Evolutionary conservation across 2,113 vertebrate species (phyloP).

Genomic region (Eulacestoma nigropectus): DNA sequence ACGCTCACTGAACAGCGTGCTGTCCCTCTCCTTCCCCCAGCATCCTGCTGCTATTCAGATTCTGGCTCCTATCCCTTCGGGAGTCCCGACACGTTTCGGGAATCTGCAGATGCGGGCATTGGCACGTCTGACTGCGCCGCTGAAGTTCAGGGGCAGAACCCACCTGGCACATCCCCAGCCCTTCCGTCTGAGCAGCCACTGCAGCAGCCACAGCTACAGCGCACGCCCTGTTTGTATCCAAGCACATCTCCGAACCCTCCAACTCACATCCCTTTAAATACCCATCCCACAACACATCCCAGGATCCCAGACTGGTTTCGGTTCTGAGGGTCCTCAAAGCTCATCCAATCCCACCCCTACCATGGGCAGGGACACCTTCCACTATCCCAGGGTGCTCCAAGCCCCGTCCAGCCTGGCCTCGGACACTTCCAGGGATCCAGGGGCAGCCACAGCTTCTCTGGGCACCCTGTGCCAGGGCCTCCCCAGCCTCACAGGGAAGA

Average conservation of each 20-base stretch:
- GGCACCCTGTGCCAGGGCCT: neutral
- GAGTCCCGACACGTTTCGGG: rapidly evolving
- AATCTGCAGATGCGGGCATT: rapidly evolving
- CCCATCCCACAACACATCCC: neutral
- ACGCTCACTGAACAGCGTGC: rapidly evolving
- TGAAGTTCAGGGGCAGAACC: rapidly evolving
- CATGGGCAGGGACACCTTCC: neutral
- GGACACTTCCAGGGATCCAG: neutral
- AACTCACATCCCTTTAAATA: neutral
- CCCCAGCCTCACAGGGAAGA: neutral
- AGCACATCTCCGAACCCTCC: neutral
- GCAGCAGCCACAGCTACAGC: neutral
- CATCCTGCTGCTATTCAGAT: neutral
- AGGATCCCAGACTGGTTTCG: neutral
- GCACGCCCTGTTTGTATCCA: rapidly evolving
- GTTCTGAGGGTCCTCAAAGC: neutral
- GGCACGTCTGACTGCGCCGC: rapidly evolving
- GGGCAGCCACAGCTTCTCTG: neutral
- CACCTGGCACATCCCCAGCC: neutral
- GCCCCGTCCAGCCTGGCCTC: rapidly evolving
- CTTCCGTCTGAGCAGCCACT: neutral
- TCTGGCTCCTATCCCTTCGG: neutral
- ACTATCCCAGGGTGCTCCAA: neutral
- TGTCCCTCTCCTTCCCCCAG: neutral
- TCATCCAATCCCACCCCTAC: neutral